Conservation (phyloP, 2,888 invertebrate species). For the Rhagonycha fulva region DNA sequence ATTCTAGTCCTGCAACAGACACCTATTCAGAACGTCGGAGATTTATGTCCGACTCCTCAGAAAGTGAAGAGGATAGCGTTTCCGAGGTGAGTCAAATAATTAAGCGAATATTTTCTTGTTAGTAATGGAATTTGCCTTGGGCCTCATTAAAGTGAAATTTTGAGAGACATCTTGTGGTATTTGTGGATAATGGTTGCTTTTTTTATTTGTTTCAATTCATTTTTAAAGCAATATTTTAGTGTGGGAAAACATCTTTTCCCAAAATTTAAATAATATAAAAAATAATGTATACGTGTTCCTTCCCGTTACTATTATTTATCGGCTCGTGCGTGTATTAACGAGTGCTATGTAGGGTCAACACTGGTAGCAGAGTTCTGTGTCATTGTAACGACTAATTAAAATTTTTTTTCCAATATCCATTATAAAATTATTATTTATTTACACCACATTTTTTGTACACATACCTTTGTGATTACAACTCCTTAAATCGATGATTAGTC, state of each 20-base stretch:
- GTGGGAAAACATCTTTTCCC: neutral
- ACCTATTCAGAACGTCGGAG: slow-evolving; percentile 85
- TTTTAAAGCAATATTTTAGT: slow-evolving; percentile 1
- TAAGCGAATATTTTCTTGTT: slow-evolving; percentile 42
- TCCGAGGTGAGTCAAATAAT: slow-evolving; percentile 78
- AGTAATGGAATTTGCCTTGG: slow-evolving; percentile 46
- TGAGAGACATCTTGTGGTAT: slow-evolving; percentile 69
- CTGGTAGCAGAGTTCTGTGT: slow-evolving; percentile 18
- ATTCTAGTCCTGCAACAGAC: slow-evolving; percentile 83
- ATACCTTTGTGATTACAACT: too few relatives aligned
- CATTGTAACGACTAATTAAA: slow-evolving; percentile 24
- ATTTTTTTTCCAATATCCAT: slow-evolving; percentile 6
- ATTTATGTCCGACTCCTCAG: slow-evolving; percentile 92
- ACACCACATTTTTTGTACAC: neutral
- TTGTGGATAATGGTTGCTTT: slow-evolving; percentile 11
- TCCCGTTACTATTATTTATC: slow-evolving; percentile 19
- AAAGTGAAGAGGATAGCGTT: slow-evolving; percentile 95
- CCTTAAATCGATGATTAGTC: neutral
- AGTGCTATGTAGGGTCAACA: slow-evolving; percentile 29
- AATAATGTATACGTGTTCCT: slow-evolving; percentile 22
- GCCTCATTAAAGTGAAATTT: slow-evolving; percentile 60
- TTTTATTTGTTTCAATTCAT: neutral
- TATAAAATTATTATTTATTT: slow-evolving; percentile 7
- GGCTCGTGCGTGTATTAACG: slow-evolving; percentile 17
- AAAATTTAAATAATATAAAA: slow-evolving; percentile 12